These are phyloP conservation scores for Mirza zaza DNA, from an alignment of 2,113 vertebrate genomes.

Conservation along the genomic window DNA sequence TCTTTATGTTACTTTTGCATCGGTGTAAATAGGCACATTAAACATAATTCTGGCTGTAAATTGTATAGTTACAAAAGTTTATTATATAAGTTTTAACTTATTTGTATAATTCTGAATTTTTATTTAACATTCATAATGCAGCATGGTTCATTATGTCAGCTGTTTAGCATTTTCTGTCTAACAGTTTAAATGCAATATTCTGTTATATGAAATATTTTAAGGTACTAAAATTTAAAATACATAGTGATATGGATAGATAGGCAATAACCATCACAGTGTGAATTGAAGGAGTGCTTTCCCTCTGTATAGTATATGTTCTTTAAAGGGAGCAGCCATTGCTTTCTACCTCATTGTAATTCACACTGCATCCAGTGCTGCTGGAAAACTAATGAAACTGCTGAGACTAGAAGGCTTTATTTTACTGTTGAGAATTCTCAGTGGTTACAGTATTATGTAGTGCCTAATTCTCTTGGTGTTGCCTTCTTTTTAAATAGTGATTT, in stretches of 20 bases:
- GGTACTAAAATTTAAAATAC: conserved; percentile 67
- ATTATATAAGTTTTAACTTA: conserved; percentile 48
- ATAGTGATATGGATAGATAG: conserved; percentile 55
- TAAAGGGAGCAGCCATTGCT: conserved; percentile 79
- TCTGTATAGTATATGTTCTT: conserved; percentile 65
- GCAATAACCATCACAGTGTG: conserved; percentile 71
- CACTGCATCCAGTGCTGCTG: conserved; percentile 81
- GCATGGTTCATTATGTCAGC: conserved; percentile 36
- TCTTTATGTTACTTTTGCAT: conserved; percentile 40
- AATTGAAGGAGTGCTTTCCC: conserved; percentile 67
- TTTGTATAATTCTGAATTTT: conserved; percentile 59
- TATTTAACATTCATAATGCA: conserved; percentile 63
- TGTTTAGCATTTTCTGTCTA: conserved; percentile 58
- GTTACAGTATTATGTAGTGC: conserved; percentile 83
- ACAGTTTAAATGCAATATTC: conserved; percentile 50
- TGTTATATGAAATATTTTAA: conserved; percentile 55
- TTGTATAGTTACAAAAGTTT: background rate
- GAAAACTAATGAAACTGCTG: conserved; percentile 89
- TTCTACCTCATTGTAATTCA: conserved; percentile 88
- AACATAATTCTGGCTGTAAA: conserved; percentile 10
- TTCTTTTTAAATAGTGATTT: conserved; percentile 82
- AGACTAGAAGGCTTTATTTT: conserved; percentile 86
- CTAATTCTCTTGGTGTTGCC: conserved; percentile 82
- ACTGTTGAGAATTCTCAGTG: conserved; percentile 87
- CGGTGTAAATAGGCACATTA: conserved; percentile 45